Evolutionary conservation across 2,113 vertebrate species (phyloP).

Genomic region (Cyanocitta stelleri): DNA sequence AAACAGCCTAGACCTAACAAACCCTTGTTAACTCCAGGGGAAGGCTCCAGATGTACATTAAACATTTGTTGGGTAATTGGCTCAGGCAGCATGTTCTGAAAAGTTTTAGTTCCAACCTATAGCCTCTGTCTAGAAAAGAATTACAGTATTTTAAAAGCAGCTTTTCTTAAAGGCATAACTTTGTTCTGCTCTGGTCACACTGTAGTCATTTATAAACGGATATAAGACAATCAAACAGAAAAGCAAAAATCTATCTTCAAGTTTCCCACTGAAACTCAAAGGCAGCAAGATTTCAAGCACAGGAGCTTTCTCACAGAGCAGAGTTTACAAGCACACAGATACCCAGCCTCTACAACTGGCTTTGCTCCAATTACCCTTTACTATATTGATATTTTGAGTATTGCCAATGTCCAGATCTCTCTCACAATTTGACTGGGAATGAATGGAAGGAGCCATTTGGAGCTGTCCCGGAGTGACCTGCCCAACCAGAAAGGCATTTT

Average conservation of each 20-base stretch:
- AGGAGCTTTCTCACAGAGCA: background rate
- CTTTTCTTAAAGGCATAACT: background rate
- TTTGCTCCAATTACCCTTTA: background rate
- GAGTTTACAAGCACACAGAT: background rate
- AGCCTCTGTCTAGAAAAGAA: background rate
- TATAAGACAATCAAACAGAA: background rate
- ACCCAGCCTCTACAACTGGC: background rate
- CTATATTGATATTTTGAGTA: background rate
- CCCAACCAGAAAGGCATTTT: background rate
- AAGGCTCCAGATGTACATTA: background rate
- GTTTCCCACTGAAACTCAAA: background rate
- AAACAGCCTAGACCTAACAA: background rate
- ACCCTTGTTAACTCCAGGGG: background rate
- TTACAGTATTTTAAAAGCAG: background rate
- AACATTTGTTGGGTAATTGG: background rate
- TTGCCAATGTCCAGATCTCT: background rate
- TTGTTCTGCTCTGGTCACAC: background rate
- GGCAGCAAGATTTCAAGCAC: background rate
- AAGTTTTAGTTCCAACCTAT: background rate
- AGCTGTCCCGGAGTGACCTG: background rate
- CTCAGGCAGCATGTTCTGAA: background rate
- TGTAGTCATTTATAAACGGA: background rate
- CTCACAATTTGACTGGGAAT: rapidly evolving
- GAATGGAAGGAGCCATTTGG: background rate
- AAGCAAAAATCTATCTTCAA: background rate